A percentile compares a stretch with the other conserved stretches of the same genome.
Evolutionary conservation across 2,888 invertebrate species (phyloP).

Genomic region (Orthonychiurus folsomi): DNA sequence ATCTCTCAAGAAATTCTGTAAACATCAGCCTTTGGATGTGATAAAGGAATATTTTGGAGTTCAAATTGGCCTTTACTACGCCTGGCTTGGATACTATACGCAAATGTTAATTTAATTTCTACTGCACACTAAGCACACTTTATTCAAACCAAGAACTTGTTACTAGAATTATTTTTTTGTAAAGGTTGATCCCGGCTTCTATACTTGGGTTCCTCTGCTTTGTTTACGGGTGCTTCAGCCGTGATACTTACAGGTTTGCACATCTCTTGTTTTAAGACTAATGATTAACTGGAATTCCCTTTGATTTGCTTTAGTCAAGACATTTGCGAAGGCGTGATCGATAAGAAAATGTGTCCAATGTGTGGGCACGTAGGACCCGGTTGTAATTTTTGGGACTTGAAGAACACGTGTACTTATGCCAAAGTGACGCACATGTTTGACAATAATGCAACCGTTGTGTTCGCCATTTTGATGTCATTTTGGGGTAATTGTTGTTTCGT

Average conservation of each 20-base stretch:
- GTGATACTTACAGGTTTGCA: too few species aligned
- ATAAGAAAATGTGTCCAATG: conserved; percentile 77
- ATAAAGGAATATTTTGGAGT: conserved; percentile 85
- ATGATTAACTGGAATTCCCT: too few species aligned
- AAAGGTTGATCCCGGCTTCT: conserved; percentile 73
- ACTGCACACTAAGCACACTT: too few species aligned
- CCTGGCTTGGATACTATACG: conserved; percentile 91
- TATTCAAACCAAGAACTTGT: too few species aligned
- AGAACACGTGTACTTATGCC: conserved; percentile 74
- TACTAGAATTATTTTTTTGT: too few species aligned
- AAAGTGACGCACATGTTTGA: conserved; percentile 84
- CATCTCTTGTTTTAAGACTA: too few species aligned
- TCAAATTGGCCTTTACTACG: conserved; percentile 81
- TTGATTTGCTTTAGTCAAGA: conserved; percentile 65
- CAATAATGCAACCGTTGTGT: conserved; percentile 88
- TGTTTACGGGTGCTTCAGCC: conserved; percentile 62
- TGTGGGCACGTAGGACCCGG: conserved; percentile 75
- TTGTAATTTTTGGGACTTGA: conserved; percentile 78
- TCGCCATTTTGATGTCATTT: conserved; percentile 89
- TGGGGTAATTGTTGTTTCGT: conserved; percentile 59
- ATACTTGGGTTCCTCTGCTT: conserved; percentile 71
- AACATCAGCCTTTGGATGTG: conserved; percentile 79
- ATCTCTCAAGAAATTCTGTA: conserved; percentile 63
- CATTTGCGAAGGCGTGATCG: conserved; percentile 57
- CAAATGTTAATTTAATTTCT: too few species aligned